phyloP scores from a whole-genome alignment of 2,797 vertebrate species.

The Gymnothorax javanicus region DNA sequence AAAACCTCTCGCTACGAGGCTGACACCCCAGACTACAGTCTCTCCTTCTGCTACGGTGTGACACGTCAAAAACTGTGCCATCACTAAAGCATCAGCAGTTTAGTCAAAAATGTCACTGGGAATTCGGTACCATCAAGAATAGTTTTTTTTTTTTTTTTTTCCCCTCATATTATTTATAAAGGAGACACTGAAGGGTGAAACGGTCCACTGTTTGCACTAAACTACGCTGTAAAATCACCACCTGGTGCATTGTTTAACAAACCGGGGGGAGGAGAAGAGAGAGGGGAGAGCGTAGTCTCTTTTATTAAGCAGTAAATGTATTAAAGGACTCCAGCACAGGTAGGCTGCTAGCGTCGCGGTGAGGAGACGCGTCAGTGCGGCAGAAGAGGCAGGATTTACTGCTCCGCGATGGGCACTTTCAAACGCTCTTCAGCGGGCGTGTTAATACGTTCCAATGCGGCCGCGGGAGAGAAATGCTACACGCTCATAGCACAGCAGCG shows the following conservation, averaged over 20 bases:
- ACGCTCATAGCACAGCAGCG: not conserved
- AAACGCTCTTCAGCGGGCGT: not conserved
- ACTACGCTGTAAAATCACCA: not conserved
- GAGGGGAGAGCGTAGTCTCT: not conserved
- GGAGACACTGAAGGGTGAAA: conserved; percentile 24
- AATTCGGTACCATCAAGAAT: conserved; percentile 74
- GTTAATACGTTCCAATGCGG: not conserved
- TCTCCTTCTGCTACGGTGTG: conserved; percentile 43
- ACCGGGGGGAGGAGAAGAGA: not conserved
- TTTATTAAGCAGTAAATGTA: conserved; percentile 32
- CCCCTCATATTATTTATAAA: conserved; percentile 45
- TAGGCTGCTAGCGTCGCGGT: not conserved
- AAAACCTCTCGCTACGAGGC: conserved; percentile 45
- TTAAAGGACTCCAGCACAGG: conserved; percentile 12
- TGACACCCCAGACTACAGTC: conserved; percentile 39
- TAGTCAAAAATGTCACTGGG: conserved; percentile 73
- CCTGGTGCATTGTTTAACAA: not conserved
- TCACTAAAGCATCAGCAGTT: conserved; percentile 56
- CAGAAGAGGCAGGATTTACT: not conserved
- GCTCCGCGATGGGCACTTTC: not conserved
- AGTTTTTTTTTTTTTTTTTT: conserved; percentile 48
- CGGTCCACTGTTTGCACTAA: not conserved
- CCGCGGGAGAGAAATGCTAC: not conserved
- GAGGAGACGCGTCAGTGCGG: not conserved
- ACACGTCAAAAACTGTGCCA: conserved; percentile 66